Conservation (phyloP, 2,797 vertebrate genomes). For the Heterohyrax brucei region DNA sequence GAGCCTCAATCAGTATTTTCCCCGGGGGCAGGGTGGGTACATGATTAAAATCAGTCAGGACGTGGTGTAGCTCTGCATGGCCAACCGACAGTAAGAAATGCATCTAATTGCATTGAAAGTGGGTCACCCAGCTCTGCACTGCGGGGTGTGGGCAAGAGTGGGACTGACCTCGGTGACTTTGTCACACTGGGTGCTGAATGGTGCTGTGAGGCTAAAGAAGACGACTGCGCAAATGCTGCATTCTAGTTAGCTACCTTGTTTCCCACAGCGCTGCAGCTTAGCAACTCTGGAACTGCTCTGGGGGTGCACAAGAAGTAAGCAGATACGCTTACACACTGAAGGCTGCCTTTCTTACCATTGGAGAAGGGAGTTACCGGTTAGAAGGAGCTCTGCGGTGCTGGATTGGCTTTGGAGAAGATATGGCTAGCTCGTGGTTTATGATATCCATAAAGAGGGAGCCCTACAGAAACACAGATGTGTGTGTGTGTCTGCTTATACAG, state of each 20-base stretch:
- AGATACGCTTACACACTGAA: background rate
- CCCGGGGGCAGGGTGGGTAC: too few species aligned
- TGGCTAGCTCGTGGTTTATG: background rate
- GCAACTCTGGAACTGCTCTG: background rate
- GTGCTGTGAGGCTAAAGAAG: background rate
- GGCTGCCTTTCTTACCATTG: background rate
- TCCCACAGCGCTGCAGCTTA: background rate
- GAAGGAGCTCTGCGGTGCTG: background rate
- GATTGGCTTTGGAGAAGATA: background rate
- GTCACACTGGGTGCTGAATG: background rate
- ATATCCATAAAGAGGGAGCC: background rate
- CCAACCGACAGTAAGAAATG: constrained; percentile 27
- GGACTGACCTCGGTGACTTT: background rate
- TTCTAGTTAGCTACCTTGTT: background rate
- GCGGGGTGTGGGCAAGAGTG: background rate
- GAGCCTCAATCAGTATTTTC: too few species aligned
- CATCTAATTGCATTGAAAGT: background rate
- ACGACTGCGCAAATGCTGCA: background rate
- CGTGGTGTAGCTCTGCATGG: background rate
- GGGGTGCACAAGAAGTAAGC: background rate
- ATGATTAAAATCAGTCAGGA: constrained; percentile 29
- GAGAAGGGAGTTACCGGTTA: background rate
- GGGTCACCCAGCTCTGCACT: background rate
- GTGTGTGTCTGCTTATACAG: background rate
- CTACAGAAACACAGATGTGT: background rate